phyloP scores from a whole-genome alignment of 2,797 vertebrate species.

The Darevskia nairensis region DNA sequence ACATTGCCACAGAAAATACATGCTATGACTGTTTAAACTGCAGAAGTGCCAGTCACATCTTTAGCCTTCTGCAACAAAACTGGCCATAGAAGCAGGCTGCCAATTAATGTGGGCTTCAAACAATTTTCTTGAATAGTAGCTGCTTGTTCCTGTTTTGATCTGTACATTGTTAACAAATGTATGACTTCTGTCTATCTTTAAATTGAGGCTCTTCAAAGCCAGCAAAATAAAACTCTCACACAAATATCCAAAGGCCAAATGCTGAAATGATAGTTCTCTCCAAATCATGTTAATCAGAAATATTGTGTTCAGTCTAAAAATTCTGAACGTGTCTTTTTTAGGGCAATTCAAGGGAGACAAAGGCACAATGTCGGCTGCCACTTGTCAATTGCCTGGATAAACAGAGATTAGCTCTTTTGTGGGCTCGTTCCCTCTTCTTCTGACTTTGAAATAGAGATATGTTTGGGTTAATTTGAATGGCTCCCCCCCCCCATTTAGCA shows the following conservation, averaged over 20 bases:
- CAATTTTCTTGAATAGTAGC: background rate
- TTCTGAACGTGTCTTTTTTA: too few species aligned
- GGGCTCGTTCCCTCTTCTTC: background rate
- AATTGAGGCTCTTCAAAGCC: background rate
- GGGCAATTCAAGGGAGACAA: background rate
- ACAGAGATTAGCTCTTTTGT: background rate
- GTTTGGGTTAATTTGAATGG: background rate
- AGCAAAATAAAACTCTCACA: background rate
- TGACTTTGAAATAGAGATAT: background rate
- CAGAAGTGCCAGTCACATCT: background rate
- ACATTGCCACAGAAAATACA: too few species aligned
- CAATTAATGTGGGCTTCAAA: background rate
- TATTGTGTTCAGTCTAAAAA: slow-evolving; percentile 1
- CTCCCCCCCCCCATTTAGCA: background rate
- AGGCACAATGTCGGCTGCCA: background rate
- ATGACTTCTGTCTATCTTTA: background rate
- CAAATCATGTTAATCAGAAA: background rate
- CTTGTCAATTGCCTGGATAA: slow-evolving; percentile 9
- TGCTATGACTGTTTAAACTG: background rate
- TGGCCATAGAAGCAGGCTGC: background rate
- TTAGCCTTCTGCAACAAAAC: background rate
- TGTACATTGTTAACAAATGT: background rate
- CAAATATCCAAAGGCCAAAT: background rate
- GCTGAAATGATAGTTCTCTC: background rate
- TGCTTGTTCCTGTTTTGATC: background rate